Conservation (phyloP, 2,797 vertebrate genomes). For the Garrulus glandarius region DNA sequence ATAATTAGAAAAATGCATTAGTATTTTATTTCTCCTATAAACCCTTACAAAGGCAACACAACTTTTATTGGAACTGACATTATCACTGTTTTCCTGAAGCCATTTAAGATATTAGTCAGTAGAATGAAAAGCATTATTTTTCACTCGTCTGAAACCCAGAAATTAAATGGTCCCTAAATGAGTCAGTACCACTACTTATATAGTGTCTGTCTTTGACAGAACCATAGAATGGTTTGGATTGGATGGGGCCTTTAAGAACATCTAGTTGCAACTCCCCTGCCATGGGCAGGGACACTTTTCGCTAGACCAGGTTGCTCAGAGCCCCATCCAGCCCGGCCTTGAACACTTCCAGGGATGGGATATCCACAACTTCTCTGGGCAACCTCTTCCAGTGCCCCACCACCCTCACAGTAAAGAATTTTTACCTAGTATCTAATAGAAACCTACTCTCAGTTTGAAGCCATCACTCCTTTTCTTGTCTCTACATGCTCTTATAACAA, state of each 20-base stretch:
- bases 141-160: background rate
- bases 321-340: background rate
- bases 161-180: background rate
- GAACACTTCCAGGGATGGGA: background rate
- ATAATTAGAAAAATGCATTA: background rate
- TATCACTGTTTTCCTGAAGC: background rate
- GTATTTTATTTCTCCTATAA: background rate
- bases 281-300: background rate
- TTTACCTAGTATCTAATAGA: background rate
- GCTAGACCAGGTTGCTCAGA: background rate
- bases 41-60: background rate
- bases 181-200: background rate
- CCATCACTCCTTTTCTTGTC: background rate
- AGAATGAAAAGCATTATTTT: background rate
- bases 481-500: background rate
- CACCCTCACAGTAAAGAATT: background rate
- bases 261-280: background rate
- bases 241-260: background rate
- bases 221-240: background rate
- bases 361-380: background rate
- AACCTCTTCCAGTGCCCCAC: background rate
- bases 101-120: background rate
- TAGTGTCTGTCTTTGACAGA: background rate
- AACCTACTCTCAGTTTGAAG: background rate
- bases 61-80: background rate